Evolutionary conservation across 2,113 vertebrate genomes (phyloP), one percentile per base, ranked within the genome.

Genomic region (Phyllopteryx taeniolatus): DNA sequence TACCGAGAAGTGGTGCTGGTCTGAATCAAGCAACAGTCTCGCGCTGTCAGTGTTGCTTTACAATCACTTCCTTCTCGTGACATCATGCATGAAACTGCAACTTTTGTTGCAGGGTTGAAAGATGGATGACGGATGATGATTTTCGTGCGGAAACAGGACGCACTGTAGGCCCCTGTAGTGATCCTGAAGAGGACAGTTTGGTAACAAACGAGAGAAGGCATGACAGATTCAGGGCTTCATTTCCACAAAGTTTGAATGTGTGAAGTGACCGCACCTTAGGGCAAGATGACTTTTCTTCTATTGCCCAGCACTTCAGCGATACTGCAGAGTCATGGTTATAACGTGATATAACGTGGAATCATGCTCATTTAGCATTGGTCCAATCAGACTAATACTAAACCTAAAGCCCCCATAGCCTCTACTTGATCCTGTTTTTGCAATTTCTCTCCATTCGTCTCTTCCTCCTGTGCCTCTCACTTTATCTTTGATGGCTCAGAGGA

Each of bases 401-500:
- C 39, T n/a, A 44, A 44, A 44, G 19, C 19, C 39, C 39, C 11
- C 12, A 66, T 49, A 9, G 71, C 70, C 76, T 82, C 70, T 65
- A 76, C 69, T 83, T 77, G 60, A 73, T 75, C 65, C 68, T 17
- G 43, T 66, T 66, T 66, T 27, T 10, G 35, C 70, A 67, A 72
- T 74, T 79, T 74, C 59, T 62, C 62, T 77, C 82, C 35, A 82
- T 86, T 79, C 79, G 83, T 83, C 80, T 85, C 78, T 59, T 57
- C 70, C 69, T 73, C 56, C 79, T 53, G 73, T 71, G 59, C 44
- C 46, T 59, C 68, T 71, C 49, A 19, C 76, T 90, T 74, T 73
- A 74, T 86, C 83, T 89, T 84, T 85, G 86, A 87, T 89, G 88
- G 83, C 79, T 83, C 75, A 17, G 74, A 86, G 73, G 80, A 80